phyloP scores from a whole-genome alignment of 2,797 vertebrate species.

The Peromyscus nudipes region DNA sequence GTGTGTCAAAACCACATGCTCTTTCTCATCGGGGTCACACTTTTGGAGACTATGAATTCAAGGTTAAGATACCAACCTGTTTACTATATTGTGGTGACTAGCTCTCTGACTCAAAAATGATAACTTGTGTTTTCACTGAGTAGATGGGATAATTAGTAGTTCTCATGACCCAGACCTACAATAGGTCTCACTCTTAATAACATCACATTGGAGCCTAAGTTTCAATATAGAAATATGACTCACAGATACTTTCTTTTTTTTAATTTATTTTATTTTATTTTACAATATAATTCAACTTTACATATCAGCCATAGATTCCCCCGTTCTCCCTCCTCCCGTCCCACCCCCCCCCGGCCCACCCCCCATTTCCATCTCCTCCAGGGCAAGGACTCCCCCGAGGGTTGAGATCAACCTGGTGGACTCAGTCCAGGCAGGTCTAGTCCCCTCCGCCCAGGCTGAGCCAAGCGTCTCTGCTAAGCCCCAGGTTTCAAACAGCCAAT shows the following conservation, averaged over 20 bases:
- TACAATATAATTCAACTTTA: too few relatives aligned
- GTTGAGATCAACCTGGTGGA: too few relatives aligned
- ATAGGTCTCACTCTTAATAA: neutral
- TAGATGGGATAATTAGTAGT: neutral
- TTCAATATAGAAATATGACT: neutral
- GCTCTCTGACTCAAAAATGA: neutral
- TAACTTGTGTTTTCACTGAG: neutral
- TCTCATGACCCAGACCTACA: neutral
- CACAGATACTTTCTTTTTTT: neutral
- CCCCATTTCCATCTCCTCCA: too few relatives aligned
- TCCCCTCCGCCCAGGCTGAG: too few relatives aligned
- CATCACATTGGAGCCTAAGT: neutral
- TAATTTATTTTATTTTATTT: too few relatives aligned
- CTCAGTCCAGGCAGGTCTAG: too few relatives aligned
- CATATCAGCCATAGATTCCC: too few relatives aligned
- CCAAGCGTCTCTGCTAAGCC: too few relatives aligned
- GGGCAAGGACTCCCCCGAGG: too few relatives aligned
- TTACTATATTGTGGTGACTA: neutral
- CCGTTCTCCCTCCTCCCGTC: too few relatives aligned
- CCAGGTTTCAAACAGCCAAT: too few relatives aligned
- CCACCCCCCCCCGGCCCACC: too few relatives aligned
- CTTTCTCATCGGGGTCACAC: neutral
- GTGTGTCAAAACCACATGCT: neutral
- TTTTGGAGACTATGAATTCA: neutral
- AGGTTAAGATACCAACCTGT: neutral